phyloP scores from a whole-genome alignment of 92 coral and sea anemone genomes.

The Paramuricea clavata region DNA sequence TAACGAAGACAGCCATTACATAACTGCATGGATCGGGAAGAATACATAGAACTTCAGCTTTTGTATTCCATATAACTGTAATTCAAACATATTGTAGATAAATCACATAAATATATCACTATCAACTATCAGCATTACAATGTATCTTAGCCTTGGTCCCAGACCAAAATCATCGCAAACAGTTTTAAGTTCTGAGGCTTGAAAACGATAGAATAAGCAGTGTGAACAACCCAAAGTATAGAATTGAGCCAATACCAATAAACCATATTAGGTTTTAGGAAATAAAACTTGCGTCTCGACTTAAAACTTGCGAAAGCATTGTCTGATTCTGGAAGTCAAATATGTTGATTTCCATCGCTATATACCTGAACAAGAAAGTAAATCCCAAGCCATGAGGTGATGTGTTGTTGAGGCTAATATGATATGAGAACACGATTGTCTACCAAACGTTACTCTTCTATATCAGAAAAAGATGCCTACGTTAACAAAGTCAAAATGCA shows the following conservation, averaged over 20 bases:
- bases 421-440: constrained; percentile 74
- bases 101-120: no score
- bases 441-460: constrained; percentile 79
- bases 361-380: constrained; percentile 81
- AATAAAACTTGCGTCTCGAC: background rate
- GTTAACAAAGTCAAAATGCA: background rate
- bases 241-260: no score
- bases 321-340: background rate
- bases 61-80: constrained; percentile 87
- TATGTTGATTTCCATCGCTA: background rate
- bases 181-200: no score
- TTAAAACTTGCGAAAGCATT: background rate
- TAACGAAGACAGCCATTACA: constrained; percentile 78
- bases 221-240: no score
- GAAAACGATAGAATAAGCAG: background rate
- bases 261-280: no score
- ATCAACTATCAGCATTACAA: no score
- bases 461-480: background rate
- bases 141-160: no score
- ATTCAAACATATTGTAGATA: background rate
- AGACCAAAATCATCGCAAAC: no score
- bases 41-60: constrained; percentile 75
- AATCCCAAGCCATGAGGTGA: constrained; percentile 80
- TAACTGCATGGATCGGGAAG: constrained; percentile 81
- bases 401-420: constrained; percentile 70